phyloP scores from a whole-genome alignment of 2,888 invertebrate species.

The Biston stratarius region DNA sequence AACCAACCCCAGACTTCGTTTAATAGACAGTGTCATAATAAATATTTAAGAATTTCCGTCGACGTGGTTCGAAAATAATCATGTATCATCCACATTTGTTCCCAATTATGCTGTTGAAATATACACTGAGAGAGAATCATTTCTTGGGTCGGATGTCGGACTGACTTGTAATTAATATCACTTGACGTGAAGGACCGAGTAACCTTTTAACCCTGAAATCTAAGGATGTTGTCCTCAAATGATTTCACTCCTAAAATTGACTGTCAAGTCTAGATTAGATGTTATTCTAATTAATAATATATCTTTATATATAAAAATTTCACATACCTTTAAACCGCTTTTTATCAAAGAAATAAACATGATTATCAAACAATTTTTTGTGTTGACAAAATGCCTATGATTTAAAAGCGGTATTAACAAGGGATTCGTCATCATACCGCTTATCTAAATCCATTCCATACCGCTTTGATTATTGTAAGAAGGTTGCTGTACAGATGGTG shows the following conservation, averaged over 20 bases:
- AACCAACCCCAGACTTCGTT: conserved; percentile 33
- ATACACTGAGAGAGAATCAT: conserved; percentile 73
- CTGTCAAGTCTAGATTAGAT: too few species aligned
- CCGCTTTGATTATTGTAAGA: conserved; percentile 9
- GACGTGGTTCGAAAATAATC: conserved; percentile 50
- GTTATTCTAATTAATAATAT: too few species aligned
- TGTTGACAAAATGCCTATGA: not conserved
- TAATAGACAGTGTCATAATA: conserved; percentile 42
- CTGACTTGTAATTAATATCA: conserved; percentile 74
- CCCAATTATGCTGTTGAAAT: conserved; percentile 79
- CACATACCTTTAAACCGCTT: too few species aligned
- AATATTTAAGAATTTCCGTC: conserved; percentile 48
- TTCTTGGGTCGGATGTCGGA: conserved; percentile 66
- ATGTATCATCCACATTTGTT: conserved; percentile 74
- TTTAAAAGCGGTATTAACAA: not conserved
- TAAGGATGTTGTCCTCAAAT: not conserved
- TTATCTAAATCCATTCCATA: not conserved
- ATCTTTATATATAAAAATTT: too few species aligned
- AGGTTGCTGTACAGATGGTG: conserved; percentile 70
- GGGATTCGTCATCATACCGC: not conserved
- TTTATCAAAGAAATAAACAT: too few species aligned
- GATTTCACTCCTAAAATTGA: not conserved
- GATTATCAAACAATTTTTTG: not conserved
- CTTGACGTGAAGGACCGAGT: conserved; percentile 28
- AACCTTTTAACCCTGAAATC: conserved; percentile 10